Evolutionary conservation across 1,140 invertebrate species (phyloP).

Genomic region (Pachyrhynchus sulphureomaculatus): DNA sequence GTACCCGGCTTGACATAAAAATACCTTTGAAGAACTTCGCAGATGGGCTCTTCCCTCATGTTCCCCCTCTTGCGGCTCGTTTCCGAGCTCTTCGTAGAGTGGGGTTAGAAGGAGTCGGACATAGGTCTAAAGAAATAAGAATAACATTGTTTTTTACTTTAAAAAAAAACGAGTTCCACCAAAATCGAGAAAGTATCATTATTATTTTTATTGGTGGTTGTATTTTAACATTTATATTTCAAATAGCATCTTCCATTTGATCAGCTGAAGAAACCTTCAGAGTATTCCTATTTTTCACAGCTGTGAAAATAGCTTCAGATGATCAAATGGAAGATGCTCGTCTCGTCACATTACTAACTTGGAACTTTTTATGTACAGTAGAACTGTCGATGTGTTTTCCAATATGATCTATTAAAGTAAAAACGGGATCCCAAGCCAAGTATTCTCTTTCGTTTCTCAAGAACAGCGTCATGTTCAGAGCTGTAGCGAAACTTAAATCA

Average conservation of each 20-base stretch:
- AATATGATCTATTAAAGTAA: slow-evolving; percentile 77
- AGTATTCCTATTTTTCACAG: no score
- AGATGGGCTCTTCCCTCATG: slow-evolving; percentile 63
- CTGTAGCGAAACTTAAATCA: slow-evolving; percentile 67
- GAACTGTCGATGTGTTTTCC: slow-evolving; percentile 68
- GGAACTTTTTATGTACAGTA: slow-evolving; percentile 65
- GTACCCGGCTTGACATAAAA: slow-evolving; percentile 71
- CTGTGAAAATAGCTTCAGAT: no score
- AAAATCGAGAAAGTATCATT: slow-evolving; percentile 1
- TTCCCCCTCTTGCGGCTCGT: slow-evolving; percentile 56
- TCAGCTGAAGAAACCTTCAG: no score
- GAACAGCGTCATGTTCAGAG: slow-evolving; percentile 74
- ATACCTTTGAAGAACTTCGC: slow-evolving; percentile 62
- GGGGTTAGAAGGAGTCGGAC: slow-evolving; percentile 63
- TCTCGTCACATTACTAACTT: slow-evolving; percentile 55
- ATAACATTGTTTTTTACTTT: background rate
- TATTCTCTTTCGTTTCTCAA: slow-evolving; percentile 68
- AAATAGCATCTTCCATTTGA: no score
- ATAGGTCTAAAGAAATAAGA: slow-evolving; percentile 58
- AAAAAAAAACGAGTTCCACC: background rate
- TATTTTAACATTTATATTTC: no score
- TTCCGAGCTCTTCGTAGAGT: slow-evolving; percentile 63
- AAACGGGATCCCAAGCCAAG: slow-evolving; percentile 75
- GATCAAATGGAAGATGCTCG: no score
- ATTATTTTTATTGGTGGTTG: background rate